Percentiles rank a stretch among this genome's conserved stretches.
Conservation (phyloP, 1,140 invertebrate genomes). For the Oreohelix idahoensis region DNA sequence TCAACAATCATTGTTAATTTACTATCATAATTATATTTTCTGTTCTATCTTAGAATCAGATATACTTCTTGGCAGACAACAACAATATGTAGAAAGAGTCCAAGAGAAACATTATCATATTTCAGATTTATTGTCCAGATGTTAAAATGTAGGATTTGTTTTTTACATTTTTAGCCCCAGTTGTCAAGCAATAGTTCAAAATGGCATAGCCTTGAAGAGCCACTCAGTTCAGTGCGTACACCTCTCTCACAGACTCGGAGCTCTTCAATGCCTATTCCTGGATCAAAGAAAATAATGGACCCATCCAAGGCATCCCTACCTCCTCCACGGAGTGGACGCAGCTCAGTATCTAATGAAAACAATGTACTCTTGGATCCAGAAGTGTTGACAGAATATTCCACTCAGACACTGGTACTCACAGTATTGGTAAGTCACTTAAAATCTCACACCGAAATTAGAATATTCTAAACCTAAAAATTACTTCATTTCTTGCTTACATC, state of each 20-base stretch:
- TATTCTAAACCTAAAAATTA: too few species aligned
- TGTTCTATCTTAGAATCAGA: too few species aligned
- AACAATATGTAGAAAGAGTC: too few species aligned
- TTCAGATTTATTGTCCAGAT: too few species aligned
- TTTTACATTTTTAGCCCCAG: constrained; percentile 19
- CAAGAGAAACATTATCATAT: too few species aligned
- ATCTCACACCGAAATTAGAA: too few species aligned
- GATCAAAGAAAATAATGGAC: constrained; percentile 74
- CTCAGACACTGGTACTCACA: constrained; percentile 93
- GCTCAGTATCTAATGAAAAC: constrained; percentile 93
- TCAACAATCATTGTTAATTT: too few species aligned
- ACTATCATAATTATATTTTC: too few species aligned
- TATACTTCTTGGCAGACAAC: too few species aligned
- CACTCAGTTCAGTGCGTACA: constrained; percentile 54
- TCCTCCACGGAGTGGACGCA: constrained; percentile 81
- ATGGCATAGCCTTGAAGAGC: constrained; percentile 76
- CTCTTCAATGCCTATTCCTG: constrained; percentile 87
- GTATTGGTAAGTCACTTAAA: constrained; percentile 78
- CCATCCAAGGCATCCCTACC: constrained; percentile 52
- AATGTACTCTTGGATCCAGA: constrained; percentile 96
- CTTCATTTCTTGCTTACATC: too few species aligned
- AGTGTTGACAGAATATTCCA: constrained; percentile 90
- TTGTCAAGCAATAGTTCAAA: constrained; percentile 9
- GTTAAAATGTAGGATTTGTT: too few species aligned
- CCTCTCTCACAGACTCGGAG: constrained; percentile 92